These are phyloP conservation scores for Dissostichus mawsoni DNA, from an alignment of 2,113 vertebrate genomes.

Conservation along the genomic window DNA sequence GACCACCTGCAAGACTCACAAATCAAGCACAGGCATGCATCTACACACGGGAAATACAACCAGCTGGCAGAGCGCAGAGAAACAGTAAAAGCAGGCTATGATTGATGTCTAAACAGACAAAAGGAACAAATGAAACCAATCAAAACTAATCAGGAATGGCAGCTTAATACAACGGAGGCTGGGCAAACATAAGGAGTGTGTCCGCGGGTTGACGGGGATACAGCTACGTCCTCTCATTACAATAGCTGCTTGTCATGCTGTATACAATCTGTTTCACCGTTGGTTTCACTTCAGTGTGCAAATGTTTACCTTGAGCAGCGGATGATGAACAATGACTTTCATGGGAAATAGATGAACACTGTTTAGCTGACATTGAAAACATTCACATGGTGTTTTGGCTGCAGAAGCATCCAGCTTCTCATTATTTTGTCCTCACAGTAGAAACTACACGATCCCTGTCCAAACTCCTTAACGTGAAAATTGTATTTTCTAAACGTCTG, in stretches of 20 bases:
- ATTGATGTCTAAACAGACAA: conserved; percentile 72
- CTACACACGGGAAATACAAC: conserved; percentile 28
- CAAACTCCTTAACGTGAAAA: neutral
- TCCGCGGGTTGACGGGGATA: conserved; percentile 62
- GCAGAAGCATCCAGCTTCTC: conserved; percentile 14
- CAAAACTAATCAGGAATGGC: conserved; percentile 76
- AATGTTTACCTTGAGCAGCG: conserved; percentile 62
- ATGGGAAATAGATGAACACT: conserved; percentile 48
- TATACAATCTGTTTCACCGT: conserved; percentile 59
- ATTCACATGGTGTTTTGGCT: conserved; percentile 35
- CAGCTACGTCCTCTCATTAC: conserved; percentile 71
- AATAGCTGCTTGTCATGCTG: conserved; percentile 39
- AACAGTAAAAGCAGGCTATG: conserved; percentile 49
- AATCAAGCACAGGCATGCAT: conserved; percentile 5
- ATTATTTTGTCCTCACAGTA: neutral
- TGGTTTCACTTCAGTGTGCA: conserved; percentile 47
- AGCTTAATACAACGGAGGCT: conserved; percentile 58
- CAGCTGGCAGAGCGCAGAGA: conserved; percentile 53
- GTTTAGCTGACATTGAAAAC: conserved; percentile 53
- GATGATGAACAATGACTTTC: conserved; percentile 67
- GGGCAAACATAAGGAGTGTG: conserved; percentile 72
- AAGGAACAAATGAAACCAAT: conserved; percentile 74
- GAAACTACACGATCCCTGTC: conserved; percentile 4
- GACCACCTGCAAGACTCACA: conserved; percentile 28
- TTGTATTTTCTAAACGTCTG: conserved; percentile 4